Base-by-base conservation (phyloP, 2,797 vertebrate genomes). In the Gastrophryne carolinensis region DNA sequence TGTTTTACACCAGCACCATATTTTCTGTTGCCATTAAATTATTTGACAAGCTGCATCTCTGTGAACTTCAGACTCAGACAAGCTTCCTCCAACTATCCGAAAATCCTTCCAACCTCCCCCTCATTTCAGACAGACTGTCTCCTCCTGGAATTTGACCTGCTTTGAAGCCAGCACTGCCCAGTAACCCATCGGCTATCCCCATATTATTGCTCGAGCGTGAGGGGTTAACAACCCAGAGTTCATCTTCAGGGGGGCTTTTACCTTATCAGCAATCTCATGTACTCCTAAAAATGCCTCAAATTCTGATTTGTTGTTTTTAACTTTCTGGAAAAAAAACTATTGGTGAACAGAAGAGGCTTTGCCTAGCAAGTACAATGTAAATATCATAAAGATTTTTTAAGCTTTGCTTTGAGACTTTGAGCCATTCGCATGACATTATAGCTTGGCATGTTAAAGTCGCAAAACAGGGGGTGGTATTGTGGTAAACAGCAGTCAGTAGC, bases 111-210 rank as follows among this genome's bases (percentile, higher is more conserved):
- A 57, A 34, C 30, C 24, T 53, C 56, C 63, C 56, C 54, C 73
- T 63, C 47, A 34, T 49, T 29, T 54, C 13, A 70, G 58, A 32
- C 53, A n/a, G 34, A 5, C 13, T 30, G 44, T 44, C 73, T 75
- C 39, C 64, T 53, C 7, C 27, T 44, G 73, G 73, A 76, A 76
- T 76, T 19, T 76, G 65, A 76, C 73, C 65, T 47, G 44, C 57
- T 76, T 26, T 69, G 47, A 53, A 44, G 75, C 21, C 39, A 34
- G 13, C 17, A 49, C 12, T 19, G 44, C 23, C 58, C 74, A 56
- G 57, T 57, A 71, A 71, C 74, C 67, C 50, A 3, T 77, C 26
- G 26, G 24, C 73, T 35, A 50, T 24, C 35, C 10, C 65, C 44
- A 4, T 12, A 2, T 52, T 61, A 69, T 69, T 24, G n/a, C 9